These are phyloP conservation scores for Synanthedon andrenaeformis DNA, from an alignment of 2,888 invertebrate genomes.

Conservation along the genomic window DNA sequence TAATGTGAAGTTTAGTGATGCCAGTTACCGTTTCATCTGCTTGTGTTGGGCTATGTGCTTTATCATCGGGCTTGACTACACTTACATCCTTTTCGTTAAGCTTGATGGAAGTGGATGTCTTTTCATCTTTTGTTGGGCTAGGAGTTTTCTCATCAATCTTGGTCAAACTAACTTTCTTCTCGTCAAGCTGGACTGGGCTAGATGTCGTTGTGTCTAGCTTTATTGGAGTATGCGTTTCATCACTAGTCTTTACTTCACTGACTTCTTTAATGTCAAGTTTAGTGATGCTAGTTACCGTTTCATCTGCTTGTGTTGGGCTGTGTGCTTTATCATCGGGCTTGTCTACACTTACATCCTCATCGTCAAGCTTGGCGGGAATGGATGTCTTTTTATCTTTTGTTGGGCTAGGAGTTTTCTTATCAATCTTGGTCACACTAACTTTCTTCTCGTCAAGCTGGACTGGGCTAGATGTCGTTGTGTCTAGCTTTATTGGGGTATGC, in stretches of 20 bases:
- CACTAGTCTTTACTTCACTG: background rate
- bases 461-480: background rate
- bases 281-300: background rate
- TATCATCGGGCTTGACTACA: slow-evolving; percentile 1
- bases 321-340: background rate
- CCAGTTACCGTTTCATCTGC: background rate
- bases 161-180: background rate
- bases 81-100: slow-evolving; percentile 1
- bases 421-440: slow-evolving; percentile 3
- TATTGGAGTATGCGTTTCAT: background rate
- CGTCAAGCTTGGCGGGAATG: too few species aligned
- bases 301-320: background rate
- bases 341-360: background rate
- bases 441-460: background rate
- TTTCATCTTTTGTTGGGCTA: slow-evolving; percentile 1
- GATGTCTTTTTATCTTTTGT: too few species aligned
- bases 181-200: slow-evolving; percentile 2
- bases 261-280: background rate
- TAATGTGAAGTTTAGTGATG: background rate
- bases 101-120: slow-evolving; percentile 2
- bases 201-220: slow-evolving; percentile 2
- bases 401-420: background rate
- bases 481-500: background rate
- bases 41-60: background rate
- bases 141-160: slow-evolving; percentile 1